phyloP scores from a whole-genome alignment of 2,797 vertebrate species.

The Acrocephalus scirpaceus region DNA sequence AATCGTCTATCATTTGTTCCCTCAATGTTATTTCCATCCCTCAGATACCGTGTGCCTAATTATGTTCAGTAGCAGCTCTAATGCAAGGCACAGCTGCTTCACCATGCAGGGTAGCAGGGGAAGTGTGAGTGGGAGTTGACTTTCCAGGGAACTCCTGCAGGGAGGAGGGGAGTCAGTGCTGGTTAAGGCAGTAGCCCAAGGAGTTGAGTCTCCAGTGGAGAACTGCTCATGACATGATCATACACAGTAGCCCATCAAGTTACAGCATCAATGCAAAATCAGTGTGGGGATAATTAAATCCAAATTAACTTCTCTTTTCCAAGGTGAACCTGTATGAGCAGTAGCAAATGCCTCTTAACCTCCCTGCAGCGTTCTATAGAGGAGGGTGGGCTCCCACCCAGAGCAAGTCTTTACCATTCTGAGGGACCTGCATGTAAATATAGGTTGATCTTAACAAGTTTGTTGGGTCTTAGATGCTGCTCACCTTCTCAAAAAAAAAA shows the following conservation, averaged over 20 bases:
- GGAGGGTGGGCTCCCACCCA: not conserved
- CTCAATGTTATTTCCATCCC: not conserved
- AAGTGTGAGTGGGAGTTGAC: not conserved
- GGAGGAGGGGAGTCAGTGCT: not conserved
- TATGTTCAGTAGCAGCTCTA: not conserved
- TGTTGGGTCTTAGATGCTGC: not conserved
- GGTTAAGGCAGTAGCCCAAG: not conserved
- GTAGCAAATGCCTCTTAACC: not conserved
- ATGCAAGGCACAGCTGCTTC: not conserved
- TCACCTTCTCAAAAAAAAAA: not conserved
- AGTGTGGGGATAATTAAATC: not conserved
- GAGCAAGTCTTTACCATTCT: not conserved
- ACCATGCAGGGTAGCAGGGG: not conserved
- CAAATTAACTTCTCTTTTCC: not conserved
- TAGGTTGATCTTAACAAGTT: not conserved
- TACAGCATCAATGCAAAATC: not conserved
- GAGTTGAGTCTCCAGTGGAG: not conserved
- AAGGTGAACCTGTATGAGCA: not conserved
- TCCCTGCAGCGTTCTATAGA: not conserved
- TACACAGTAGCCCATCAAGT: not conserved
- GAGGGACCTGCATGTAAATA: not conserved
- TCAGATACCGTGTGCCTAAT: not conserved
- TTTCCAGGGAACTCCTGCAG: not conserved
- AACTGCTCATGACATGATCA: accelerated
- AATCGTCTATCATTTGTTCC: not conserved